Conservation (phyloP, 2,888 invertebrate species). For the Tetanocera ferruginea region DNA sequence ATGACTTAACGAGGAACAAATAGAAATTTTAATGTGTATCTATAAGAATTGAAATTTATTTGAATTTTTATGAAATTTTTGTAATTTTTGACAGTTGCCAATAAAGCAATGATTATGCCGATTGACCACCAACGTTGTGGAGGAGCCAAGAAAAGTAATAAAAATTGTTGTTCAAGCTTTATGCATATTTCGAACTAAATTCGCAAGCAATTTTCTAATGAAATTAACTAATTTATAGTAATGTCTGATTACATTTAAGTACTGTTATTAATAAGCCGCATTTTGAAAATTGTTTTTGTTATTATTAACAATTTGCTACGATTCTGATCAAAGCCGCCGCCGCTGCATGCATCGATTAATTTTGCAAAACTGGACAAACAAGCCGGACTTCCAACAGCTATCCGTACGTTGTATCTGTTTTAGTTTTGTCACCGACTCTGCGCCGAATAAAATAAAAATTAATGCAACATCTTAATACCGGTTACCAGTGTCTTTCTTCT, state of each 20-base stretch:
- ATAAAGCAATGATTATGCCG: background rate
- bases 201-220: background rate
- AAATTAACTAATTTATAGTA: background rate
- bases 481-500: constrained; percentile 3
- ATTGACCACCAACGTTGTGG: constrained; percentile 1
- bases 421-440: background rate
- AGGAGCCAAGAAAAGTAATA: background rate
- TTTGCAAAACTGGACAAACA: background rate
- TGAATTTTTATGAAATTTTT: background rate
- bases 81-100: background rate
- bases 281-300: background rate
- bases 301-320: constrained; percentile 6
- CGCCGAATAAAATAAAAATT: background rate
- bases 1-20: background rate
- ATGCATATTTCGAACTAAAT: background rate
- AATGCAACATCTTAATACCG: constrained; percentile 8
- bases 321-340: constrained; percentile 16
- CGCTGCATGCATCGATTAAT: background rate
- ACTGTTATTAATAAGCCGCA: background rate
- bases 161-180: background rate
- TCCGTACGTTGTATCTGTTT: background rate
- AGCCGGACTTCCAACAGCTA: background rate
- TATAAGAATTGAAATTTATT: background rate
- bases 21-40: background rate
- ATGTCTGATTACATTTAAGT: background rate